Base-by-base conservation (phyloP, 2,113 vertebrate genomes). In the Hiodon alosoides region DNA sequence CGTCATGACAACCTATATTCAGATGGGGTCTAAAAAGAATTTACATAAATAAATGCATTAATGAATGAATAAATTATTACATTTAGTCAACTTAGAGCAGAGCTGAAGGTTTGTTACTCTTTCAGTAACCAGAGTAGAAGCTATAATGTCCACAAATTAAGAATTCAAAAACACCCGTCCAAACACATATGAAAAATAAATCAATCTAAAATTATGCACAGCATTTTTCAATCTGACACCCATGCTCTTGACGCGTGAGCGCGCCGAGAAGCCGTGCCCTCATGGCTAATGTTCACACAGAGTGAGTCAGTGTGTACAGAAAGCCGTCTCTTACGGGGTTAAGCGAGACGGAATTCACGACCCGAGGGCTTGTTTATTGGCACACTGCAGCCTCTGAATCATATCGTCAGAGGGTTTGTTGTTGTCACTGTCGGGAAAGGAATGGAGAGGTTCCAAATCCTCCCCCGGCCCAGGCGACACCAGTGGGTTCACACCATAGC, bases 361-460 rank as follows among this genome's bases (percentile, higher is more conserved):
- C 58, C 68, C 8, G 61, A 9, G 62, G 60, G 60, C 17, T 51
- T 64, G 67, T 76, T 70, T 76, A 71, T 58, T 71, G 75, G 75
- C 69, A 57, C 31, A 46, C 69, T 47, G 52, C 46, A 8, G 69
- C 8, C 69, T 77, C 61, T 72, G 69, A 72, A 77, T 71, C 75
- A 64, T 48, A 53, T 64, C 50, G 75, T 76, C 68, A 57, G 75
- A 55, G 51, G 58, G 75, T 60, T 70, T 76, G 67, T 71, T 71
- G 69, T 58, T 77, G 69, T 66, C 76, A 57, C 76, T 67, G 76
- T 72, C 75, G 59, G 76, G 17, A 54, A 51, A n/a, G 69, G 60
- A 47, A 58, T 72, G 76, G 76, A 72, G 69, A 51, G 31, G 4
- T 58, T 72, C 69, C 76, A 77, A 62, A 16, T 46, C 66, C 68